These are phyloP conservation scores for Macrosiphum euphorbiae DNA, from an alignment of 2,888 invertebrate species.

Conservation along the genomic window DNA sequence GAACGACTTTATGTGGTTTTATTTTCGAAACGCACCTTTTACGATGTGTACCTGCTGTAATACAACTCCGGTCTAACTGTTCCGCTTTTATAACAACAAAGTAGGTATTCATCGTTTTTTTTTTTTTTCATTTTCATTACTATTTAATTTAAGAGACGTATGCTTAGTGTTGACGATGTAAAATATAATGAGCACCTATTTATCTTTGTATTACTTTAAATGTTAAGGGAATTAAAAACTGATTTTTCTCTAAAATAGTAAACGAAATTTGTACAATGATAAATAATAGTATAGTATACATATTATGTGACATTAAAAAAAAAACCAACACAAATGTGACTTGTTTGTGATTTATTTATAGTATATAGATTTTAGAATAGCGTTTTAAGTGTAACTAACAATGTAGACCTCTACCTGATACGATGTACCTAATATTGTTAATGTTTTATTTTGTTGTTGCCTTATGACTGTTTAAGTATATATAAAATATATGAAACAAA, in stretches of 20 bases:
- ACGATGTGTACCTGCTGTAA: background rate
- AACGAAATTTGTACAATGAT: background rate
- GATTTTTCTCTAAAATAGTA: background rate
- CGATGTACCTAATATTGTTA: background rate
- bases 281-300: background rate
- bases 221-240: background rate
- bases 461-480: background rate
- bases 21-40: background rate
- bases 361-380: background rate
- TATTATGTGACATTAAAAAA: background rate
- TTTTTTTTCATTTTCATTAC: background rate
- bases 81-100: background rate
- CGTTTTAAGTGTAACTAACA: background rate
- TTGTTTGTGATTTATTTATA: conserved; percentile 12
- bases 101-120: background rate
- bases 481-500: background rate
- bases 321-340: background rate
- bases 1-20: background rate
- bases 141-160: background rate
- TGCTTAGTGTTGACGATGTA: background rate
- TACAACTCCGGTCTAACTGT: background rate
- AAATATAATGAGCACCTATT: background rate
- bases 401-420: background rate
- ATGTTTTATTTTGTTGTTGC: background rate
- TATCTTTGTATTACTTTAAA: background rate